Base-by-base conservation (phyloP, 2,888 invertebrate genomes). In the Mythimna pallens region DNA sequence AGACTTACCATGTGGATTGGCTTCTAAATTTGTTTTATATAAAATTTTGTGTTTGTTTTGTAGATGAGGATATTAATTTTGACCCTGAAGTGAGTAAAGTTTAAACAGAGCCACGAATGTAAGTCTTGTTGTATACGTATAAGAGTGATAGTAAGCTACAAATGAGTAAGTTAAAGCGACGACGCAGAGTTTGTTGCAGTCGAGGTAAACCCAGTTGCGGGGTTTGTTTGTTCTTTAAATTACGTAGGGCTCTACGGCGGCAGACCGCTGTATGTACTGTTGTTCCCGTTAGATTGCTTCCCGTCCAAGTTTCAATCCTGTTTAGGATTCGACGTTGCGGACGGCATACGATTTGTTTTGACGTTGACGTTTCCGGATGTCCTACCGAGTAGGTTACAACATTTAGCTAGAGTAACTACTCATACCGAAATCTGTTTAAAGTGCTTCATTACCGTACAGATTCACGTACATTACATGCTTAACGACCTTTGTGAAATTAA, bases 211-310 rank as follows among this genome's bases (percentile, higher is more conserved):
- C 86, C 82, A 87, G 89, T 88, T 86, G 85, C 85, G 88, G 79
- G 85, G 89, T 84, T 90, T 93, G 92, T 93, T 93, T 93, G 93
- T 92, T 93, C 93, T 93, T 93, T 90, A 93, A 93, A 93, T 93
- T 92, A 93, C 91, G 89, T 83, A 92, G 91, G 92, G 89, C 88
- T 90, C 82, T 82, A 80, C 87, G 84, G 82, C 81, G 87, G 89
- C 87, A 89, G 86, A 89, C 89, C 90, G 86, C 86, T 88, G 84
- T 89, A 88, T 88, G 86, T 90, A 86, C 88, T 85, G 90, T 90
- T 91, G 90, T 89, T 88, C 89, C 89, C 76, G 87, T 90, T 91
- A 91, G 91, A 91, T 93, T 92, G 91, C 89, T 89, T 86, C 88
- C 84, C 87, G 88, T 86, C 89, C 89, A 90, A 93, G 93, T 93